phyloP scores from a whole-genome alignment of 2,797 vertebrate genomes.

The Nyctibius grandis region DNA sequence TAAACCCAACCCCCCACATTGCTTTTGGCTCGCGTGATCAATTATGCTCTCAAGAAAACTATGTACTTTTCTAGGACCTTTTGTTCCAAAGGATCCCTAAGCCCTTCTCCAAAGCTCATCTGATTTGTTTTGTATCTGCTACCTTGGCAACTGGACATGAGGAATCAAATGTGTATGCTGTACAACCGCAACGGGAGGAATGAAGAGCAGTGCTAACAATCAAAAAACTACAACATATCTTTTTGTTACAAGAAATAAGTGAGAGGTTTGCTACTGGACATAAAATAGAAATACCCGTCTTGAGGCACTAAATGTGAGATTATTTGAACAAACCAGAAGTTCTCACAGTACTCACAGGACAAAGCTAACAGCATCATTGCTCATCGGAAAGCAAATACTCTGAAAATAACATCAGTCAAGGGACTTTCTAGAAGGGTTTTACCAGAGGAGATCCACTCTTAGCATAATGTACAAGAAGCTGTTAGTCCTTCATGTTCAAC shows the following conservation, averaged over 20 bases:
- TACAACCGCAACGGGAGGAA: background rate
- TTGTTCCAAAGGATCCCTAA: background rate
- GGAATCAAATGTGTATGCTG: background rate
- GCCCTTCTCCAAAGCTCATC: background rate
- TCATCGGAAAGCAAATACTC: background rate
- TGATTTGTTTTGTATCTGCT: background rate
- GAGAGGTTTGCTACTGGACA: background rate
- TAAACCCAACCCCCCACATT: background rate
- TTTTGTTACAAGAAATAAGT: background rate
- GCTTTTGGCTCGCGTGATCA: background rate
- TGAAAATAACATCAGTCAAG: background rate
- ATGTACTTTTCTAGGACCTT: background rate
- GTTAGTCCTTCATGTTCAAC: fast-evolving
- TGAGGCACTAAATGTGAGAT: background rate
- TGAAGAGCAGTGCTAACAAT: fast-evolving
- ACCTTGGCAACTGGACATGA: background rate
- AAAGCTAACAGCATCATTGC: background rate
- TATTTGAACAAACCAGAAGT: background rate
- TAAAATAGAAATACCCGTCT: background rate
- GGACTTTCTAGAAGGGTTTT: slow-evolving; percentile 40
- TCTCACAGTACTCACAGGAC: background rate
- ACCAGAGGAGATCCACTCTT: background rate
- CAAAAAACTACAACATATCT: background rate
- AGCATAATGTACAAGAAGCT: background rate
- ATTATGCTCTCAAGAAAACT: background rate